phyloP scores from a whole-genome alignment of 2,113 vertebrate genomes.

The Opisthocomus hoazin region DNA sequence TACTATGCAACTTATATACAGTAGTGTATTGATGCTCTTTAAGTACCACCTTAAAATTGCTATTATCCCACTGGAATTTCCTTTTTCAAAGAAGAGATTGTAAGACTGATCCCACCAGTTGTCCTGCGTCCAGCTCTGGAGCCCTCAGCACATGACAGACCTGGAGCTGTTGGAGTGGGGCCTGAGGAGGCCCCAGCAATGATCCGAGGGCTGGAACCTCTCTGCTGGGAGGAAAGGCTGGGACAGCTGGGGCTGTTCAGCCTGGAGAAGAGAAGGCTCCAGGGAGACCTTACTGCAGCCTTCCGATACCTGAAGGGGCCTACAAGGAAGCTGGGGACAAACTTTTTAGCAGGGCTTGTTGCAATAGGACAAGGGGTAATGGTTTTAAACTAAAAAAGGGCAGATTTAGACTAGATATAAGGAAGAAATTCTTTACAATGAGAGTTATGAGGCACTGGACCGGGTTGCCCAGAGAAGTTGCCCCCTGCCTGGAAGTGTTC shows the following conservation, averaged over 20 bases:
- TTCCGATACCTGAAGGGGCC: background rate
- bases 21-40: background rate
- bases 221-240: background rate
- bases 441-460: background rate
- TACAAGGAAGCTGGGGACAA: background rate
- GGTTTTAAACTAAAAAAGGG: background rate
- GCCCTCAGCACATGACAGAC: background rate
- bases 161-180: background rate
- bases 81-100: background rate
- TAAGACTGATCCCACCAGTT: background rate
- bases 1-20: background rate
- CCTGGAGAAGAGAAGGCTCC: background rate
- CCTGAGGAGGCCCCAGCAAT: background rate
- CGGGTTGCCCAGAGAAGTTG: background rate
- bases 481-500: background rate
- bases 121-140: background rate
- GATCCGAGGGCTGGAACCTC: background rate
- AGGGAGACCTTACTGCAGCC: background rate
- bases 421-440: background rate
- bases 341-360: background rate
- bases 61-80: background rate
- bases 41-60: background rate
- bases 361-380: background rate
- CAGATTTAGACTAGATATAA: background rate
- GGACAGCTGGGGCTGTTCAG: background rate